Percentiles rank a stretch among this genome's conserved stretches.
phyloP scores from a whole-genome alignment of 2,797 vertebrate species.

The Lutjanus campechanus region DNA sequence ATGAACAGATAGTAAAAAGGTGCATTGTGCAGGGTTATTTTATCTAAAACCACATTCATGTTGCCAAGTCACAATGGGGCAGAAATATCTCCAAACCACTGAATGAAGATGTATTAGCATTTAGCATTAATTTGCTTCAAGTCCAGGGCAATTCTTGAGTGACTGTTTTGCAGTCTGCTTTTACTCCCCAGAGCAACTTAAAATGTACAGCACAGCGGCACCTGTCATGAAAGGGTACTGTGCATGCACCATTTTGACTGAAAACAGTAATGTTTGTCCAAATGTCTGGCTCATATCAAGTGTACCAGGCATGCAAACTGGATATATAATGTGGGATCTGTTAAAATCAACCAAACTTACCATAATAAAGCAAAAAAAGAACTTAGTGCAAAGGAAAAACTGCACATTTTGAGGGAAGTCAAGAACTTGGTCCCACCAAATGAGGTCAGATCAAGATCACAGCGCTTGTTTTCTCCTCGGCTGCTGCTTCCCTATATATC shows the following conservation, averaged over 20 bases:
- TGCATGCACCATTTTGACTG: background rate
- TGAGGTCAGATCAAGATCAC: constrained; percentile 57
- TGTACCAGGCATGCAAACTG: background rate
- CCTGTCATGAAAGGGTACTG: background rate
- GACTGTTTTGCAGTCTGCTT: background rate
- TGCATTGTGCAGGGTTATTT: background rate
- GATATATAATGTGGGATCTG: background rate
- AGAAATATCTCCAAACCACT: background rate
- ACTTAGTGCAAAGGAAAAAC: constrained; percentile 26
- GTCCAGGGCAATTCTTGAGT: background rate
- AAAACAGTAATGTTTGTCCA: background rate
- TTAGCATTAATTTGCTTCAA: background rate
- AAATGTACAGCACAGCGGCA: background rate
- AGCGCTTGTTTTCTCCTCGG: constrained; percentile 46
- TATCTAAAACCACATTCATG: background rate
- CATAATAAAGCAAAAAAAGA: constrained; percentile 13
- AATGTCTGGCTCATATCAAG: background rate
- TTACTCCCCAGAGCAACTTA: background rate
- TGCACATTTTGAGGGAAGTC: constrained; percentile 43
- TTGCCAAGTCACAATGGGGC: constrained; percentile 14
- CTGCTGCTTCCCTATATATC: constrained; percentile 72
- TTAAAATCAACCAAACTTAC: background rate
- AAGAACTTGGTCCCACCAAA: background rate
- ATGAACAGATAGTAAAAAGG: constrained; percentile 36
- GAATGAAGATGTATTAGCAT: accelerated